Percentiles rank a stretch among this genome's conserved stretches.
phyloP scores from a whole-genome alignment of 2,113 vertebrate species.

The Capreolus pygargus region DNA sequence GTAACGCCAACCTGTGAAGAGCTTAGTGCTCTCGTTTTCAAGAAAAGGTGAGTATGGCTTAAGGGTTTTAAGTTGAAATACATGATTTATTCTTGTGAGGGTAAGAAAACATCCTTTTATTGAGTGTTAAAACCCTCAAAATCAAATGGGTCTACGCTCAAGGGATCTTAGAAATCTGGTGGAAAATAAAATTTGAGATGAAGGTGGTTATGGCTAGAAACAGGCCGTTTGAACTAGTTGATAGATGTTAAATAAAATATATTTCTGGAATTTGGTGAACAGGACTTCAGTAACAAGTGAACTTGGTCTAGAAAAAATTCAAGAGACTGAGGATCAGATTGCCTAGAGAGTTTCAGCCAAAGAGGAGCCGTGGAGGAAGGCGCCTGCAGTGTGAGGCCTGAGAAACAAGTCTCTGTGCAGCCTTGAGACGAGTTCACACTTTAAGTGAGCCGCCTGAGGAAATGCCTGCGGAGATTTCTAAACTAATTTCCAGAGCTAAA shows the following conservation, averaged over 20 bases:
- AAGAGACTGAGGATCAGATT: background rate
- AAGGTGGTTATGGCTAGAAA: background rate
- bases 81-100: background rate
- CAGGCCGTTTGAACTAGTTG: background rate
- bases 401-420: rapidly evolving
- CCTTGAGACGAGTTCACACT: too few relatives aligned
- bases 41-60: background rate
- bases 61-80: background rate
- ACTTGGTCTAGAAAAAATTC: background rate
- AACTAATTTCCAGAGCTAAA: background rate
- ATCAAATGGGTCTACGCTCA: background rate
- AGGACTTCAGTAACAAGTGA: background rate
- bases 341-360: background rate
- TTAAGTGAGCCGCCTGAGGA: rapidly evolving
- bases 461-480: background rate
- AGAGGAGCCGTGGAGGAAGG: background rate
- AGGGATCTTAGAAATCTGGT: background rate
- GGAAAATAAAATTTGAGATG: background rate
- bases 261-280: background rate
- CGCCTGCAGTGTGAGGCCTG: background rate
- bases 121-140: background rate
- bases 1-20: background rate
- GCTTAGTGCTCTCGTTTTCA: background rate
- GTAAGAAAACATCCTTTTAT: background rate
- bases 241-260: background rate